Evolutionary conservation across 2,888 invertebrate genomes (phyloP).

Genomic region (Chloroclystis v-ata): DNA sequence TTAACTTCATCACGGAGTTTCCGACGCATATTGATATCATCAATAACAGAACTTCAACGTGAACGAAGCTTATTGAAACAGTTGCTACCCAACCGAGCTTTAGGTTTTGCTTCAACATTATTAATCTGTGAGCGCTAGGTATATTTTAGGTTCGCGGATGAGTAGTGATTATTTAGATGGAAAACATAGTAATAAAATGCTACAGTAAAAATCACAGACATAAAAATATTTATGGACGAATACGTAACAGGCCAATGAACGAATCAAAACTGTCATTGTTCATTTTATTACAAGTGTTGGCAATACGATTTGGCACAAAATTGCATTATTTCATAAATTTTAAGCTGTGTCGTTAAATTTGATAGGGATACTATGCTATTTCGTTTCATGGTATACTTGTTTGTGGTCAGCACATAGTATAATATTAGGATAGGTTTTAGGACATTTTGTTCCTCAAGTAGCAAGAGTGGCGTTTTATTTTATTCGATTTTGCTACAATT

Average conservation of each 20-base stretch:
- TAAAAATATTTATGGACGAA: conserved; percentile 28
- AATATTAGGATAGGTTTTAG: too few relatives aligned
- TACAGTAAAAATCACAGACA: conserved; percentile 14
- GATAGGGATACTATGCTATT: too few relatives aligned
- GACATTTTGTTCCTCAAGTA: too few relatives aligned
- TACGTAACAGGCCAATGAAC: conserved; percentile 31
- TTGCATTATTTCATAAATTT: conserved; percentile 29
- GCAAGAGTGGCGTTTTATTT: too few relatives aligned
- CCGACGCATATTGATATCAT: conserved; percentile 17
- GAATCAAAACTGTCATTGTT: conserved; percentile 35
- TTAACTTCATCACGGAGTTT: conserved; percentile 31
- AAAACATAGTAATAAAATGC: conserved; percentile 21
- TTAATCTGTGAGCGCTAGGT: too few relatives aligned
- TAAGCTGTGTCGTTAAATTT: conserved; percentile 16
- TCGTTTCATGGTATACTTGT: too few relatives aligned
- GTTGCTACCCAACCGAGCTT: not conserved
- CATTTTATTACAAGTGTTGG: conserved; percentile 37
- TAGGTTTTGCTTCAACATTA: too few relatives aligned
- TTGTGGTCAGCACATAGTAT: too few relatives aligned
- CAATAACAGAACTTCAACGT: conserved; percentile 17
- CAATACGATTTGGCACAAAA: conserved; percentile 37
- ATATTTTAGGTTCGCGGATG: conserved; percentile 1
- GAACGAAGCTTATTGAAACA: not conserved
- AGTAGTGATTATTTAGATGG: conserved; percentile 17
- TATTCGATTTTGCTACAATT: too few relatives aligned